Conservation (phyloP, 2,797 vertebrate species). For the Champsocephalus gunnari region DNA sequence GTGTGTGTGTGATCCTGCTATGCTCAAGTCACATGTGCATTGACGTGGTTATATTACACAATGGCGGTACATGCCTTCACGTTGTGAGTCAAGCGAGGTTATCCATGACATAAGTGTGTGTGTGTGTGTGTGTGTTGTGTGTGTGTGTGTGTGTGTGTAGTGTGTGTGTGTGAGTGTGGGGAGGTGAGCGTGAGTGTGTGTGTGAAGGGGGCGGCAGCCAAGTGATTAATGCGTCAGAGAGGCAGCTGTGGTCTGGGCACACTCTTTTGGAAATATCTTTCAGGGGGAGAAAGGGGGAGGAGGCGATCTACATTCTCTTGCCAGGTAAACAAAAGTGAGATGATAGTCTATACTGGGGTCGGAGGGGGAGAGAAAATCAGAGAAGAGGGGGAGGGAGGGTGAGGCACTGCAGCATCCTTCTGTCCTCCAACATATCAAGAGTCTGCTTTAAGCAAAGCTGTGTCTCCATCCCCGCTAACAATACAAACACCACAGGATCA, state of each 20-base stretch:
- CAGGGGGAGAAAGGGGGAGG: slow-evolving; percentile 8
- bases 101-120: no score
- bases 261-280: slow-evolving; percentile 81
- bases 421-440: slow-evolving; percentile 32
- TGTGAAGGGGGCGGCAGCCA: slow-evolving; percentile 64
- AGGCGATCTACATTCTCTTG: slow-evolving; percentile 47
- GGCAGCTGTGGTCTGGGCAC: slow-evolving; percentile 73
- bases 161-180: no score
- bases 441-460: slow-evolving; percentile 40
- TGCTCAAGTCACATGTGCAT: slow-evolving; percentile 25
- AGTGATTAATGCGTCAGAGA: slow-evolving; percentile 83
- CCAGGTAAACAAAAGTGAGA: slow-evolving; percentile 69
- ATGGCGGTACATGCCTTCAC: neutral
- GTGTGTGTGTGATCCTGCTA: no score
- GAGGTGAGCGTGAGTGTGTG: neutral
- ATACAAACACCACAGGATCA: neutral
- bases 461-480: slow-evolving; percentile 8
- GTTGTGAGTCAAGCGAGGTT: no score
- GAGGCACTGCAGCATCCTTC: slow-evolving; percentile 55
- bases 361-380: slow-evolving; percentile 39
- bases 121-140: no score
- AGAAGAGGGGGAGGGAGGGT: slow-evolving; percentile 38
- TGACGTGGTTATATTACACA: slow-evolving; percentile 54
- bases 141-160: no score
- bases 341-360: slow-evolving; percentile 43